Conservation (phyloP, 2,888 invertebrate species). For the Dynastes maya region DNA sequence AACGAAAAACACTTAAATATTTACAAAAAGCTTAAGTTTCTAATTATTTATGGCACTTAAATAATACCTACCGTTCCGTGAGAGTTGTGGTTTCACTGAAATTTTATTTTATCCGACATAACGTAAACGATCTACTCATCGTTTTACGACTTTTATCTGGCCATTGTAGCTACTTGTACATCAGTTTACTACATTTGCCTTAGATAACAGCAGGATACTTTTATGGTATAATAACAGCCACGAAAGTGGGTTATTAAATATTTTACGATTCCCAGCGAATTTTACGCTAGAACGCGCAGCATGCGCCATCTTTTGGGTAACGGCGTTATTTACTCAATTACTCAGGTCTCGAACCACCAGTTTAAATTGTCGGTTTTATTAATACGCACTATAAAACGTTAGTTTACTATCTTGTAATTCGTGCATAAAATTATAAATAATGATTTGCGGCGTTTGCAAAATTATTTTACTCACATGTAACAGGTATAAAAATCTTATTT, state of each 20-base stretch:
- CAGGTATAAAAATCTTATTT: not conserved
- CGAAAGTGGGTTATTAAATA: conserved; percentile 69
- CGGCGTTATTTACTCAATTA: conserved; percentile 28
- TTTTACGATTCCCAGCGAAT: conserved; percentile 62
- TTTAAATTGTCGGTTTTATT: conserved; percentile 42
- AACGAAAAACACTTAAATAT: not conserved
- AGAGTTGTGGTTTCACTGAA: conserved; percentile 41
- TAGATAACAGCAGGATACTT: conserved; percentile 68
- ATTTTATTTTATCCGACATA: conserved; percentile 42
- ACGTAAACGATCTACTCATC: conserved; percentile 48
- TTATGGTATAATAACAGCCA: conserved; percentile 70
- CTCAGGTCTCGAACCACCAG: conserved; percentile 43
- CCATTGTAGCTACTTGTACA: conserved; percentile 64
- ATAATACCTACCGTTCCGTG: conserved; percentile 31
- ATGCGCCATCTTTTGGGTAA: conserved; percentile 49
- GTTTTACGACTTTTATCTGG: conserved; percentile 62
- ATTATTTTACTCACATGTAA: not conserved
- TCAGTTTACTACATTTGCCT: conserved; percentile 65
- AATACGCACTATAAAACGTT: conserved; percentile 43
- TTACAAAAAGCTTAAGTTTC: conserved; percentile 25
- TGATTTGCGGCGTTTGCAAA: conserved; percentile 11
- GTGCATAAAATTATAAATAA: conserved; percentile 29
- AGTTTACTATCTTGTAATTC: conserved; percentile 45
- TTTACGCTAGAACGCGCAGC: conserved; percentile 52
- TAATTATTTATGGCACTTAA: conserved; percentile 38